Evolutionary conservation across 2,888 invertebrate species (phyloP).

Genomic region (Opisthograptis luteolata): DNA sequence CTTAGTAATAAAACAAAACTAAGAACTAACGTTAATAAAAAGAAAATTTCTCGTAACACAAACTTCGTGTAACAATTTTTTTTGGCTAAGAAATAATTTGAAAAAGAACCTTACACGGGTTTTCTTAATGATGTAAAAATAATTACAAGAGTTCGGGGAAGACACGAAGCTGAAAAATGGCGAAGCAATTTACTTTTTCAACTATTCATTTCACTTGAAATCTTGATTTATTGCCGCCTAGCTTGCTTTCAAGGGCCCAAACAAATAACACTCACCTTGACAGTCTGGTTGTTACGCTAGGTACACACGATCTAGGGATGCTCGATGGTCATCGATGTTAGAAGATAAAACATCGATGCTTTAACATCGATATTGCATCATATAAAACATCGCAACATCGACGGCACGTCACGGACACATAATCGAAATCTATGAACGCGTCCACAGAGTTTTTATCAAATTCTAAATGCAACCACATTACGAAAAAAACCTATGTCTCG

Average conservation of each 20-base stretch:
- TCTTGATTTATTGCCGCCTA: slow-evolving; percentile 20
- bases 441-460: too few species aligned
- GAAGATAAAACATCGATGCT: too few species aligned
- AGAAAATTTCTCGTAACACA: slow-evolving; percentile 8
- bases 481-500: too few species aligned
- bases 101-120: slow-evolving; percentile 5
- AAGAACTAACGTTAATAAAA: slow-evolving; percentile 16
- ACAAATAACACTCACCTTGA: slow-evolving; percentile 21
- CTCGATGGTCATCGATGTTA: too few species aligned
- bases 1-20: slow-evolving; percentile 11
- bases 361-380: too few species aligned
- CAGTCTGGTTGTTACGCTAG: slow-evolving; percentile 9
- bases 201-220: slow-evolving; percentile 9
- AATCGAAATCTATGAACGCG: too few species aligned
- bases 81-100: slow-evolving; percentile 9
- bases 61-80: slow-evolving; percentile 4
- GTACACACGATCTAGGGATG: slow-evolving; percentile 8
- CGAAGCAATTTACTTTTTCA: slow-evolving; percentile 5
- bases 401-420: too few species aligned
- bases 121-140: slow-evolving; percentile 1
- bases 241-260: slow-evolving; percentile 13
- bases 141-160: not conserved
- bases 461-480: too few species aligned
- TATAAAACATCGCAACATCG: too few species aligned
- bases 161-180: slow-evolving; percentile 2